phyloP scores from a whole-genome alignment of 2,113 vertebrate genomes.

The Willisornis vidua region DNA sequence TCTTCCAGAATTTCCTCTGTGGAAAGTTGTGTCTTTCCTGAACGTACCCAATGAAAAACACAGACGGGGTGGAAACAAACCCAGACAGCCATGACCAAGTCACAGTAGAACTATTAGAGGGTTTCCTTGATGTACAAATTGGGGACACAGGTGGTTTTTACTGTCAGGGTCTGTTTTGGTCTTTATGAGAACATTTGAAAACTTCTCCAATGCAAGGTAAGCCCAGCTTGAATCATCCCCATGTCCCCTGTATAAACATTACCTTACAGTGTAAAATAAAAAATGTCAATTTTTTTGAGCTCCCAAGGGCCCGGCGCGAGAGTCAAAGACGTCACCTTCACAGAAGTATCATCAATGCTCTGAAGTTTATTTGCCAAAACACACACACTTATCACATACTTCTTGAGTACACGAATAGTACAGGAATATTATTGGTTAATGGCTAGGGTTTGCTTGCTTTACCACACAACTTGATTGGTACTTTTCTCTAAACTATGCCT shows the following conservation, averaged over 20 bases:
- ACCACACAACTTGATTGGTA: too few species aligned
- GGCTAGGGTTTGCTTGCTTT: too few species aligned
- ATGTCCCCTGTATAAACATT: not conserved
- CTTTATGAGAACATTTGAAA: not conserved
- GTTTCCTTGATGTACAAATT: not conserved
- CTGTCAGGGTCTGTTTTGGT: not conserved
- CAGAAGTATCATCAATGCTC: too few species aligned
- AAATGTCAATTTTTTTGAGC: too few species aligned
- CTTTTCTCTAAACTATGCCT: too few species aligned
- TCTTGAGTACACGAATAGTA: too few species aligned
- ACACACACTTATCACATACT: too few species aligned
- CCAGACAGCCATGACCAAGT: not conserved
- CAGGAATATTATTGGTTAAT: too few species aligned
- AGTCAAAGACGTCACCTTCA: too few species aligned
- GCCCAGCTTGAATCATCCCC: rapidly evolving
- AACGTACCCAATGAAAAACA: not conserved
- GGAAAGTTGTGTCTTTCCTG: rapidly evolving
- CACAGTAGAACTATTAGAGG: not conserved
- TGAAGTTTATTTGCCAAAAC: too few species aligned
- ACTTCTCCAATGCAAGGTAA: not conserved
- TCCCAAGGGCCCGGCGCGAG: too few species aligned
- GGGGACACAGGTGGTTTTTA: not conserved
- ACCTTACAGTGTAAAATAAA: not conserved
- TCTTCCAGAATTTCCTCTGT: rapidly evolving
- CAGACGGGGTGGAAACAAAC: not conserved